Base-by-base conservation (phyloP, 2,888 invertebrate species). In the Linnaemya vulpina region DNA sequence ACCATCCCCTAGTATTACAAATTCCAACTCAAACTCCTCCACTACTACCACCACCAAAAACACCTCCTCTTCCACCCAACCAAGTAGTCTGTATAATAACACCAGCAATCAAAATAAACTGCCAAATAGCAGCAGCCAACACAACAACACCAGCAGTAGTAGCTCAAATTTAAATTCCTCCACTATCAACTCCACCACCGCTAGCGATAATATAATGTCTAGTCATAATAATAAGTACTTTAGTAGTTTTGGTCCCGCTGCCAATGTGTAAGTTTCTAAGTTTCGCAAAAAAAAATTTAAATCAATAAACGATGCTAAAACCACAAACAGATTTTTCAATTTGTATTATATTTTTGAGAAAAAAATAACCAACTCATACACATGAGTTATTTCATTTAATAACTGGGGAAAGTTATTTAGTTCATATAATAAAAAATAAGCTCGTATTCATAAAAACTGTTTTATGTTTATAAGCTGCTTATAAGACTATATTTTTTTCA, bases 231-330 rank as follows among this genome's bases (percentile, higher is more conserved):
- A 90, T 87, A 92, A 91, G 89, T 92, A 92, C 90, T 91, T 92
- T 88, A 92, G 90, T 89, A 92, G 92, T 89, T 92, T 92, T 87
- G 92, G 92, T 67, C 89, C 90, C 89, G 90, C 91, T 88, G 92
- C 92, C 89, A 92, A 92, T 87, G 92, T 92, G 88, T 92, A 91
- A 90, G 88, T 49, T 40, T 51, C 58, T 92, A 91, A 90, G 88
- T 49, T 40, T 51, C 58, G 71, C n/a, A 7, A 67, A 53, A 30
- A 2, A 67, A 83, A 20, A 35, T 67, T 60, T 3, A 58, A 83
- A 68, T 53, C 70, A 74, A 68, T 76, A 73, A 78, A 82, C 58
- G 11, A 62, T n/a, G 60, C 67, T 58, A 53, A 84, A 83, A 43
- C 15, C 53, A 55, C 51, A 40, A 53, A 46, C 35, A 49, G 15